phyloP scores from a whole-genome alignment of 1,140 invertebrate species.

The Condylostylus longicornis region DNA sequence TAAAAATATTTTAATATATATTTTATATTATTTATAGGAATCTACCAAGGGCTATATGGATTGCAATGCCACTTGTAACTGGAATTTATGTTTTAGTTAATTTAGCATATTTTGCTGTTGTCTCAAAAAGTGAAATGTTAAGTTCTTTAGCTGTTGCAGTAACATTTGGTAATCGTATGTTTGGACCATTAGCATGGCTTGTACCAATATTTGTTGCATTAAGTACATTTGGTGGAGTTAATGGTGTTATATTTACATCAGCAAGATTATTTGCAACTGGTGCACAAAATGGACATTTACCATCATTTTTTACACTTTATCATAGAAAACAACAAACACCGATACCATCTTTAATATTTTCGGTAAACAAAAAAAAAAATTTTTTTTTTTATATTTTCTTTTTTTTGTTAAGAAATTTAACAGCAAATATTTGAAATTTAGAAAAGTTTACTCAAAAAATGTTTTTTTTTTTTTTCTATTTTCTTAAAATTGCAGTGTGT shows the following conservation, averaged over 20 bases:
- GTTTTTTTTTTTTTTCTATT: too few species aligned
- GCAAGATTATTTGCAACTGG: constrained; percentile 61
- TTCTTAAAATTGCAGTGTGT: constrained; percentile 49
- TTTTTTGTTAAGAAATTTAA: neutral
- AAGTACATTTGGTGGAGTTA: constrained; percentile 71
- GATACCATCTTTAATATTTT: constrained; percentile 63
- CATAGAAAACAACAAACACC: constrained; percentile 61
- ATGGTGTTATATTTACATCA: constrained; percentile 83
- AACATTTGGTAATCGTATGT: constrained; percentile 65
- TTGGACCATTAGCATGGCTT: constrained; percentile 58
- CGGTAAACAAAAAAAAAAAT: too few species aligned
- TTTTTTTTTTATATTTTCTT: too few species aligned
- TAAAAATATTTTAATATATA: too few species aligned
- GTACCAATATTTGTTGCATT: constrained; percentile 83
- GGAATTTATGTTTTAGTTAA: constrained; percentile 76
- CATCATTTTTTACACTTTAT: constrained; percentile 60
- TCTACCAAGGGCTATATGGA: constrained; percentile 71
- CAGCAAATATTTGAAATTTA: neutral
- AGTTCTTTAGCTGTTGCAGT: constrained; percentile 68
- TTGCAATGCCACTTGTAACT: constrained; percentile 74
- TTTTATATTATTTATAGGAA: constrained; percentile 44
- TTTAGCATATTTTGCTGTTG: constrained; percentile 76
- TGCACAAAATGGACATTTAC: constrained; percentile 69
- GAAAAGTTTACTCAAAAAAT: neutral
- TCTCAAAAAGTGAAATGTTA: constrained; percentile 62